Conservation (phyloP, 2,888 invertebrate genomes). For the Metallyticus violacea region DNA sequence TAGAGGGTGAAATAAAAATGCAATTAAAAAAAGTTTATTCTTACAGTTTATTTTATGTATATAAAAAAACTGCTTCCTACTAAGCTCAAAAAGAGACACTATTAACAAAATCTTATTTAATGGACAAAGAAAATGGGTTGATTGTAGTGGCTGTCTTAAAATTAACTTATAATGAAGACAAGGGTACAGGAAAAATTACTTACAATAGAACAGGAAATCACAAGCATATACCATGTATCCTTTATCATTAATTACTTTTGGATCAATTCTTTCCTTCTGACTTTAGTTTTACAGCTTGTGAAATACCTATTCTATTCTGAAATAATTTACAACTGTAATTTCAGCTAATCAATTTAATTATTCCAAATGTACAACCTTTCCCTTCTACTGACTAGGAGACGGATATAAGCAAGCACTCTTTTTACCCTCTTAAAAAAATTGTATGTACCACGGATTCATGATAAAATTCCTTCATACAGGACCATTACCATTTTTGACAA, state of each 20-base stretch:
- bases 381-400: slow-evolving; percentile 33
- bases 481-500: slow-evolving; percentile 30
- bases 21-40: too few species aligned
- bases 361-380: slow-evolving; percentile 33
- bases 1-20: too few species aligned
- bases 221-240: neutral
- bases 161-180: too few species aligned
- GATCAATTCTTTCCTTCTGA: neutral
- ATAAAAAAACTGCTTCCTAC: too few species aligned
- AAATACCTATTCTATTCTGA: neutral
- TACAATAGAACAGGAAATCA: neutral
- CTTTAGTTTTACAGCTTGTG: neutral
- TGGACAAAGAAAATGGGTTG: neutral
- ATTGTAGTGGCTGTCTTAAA: too few species aligned
- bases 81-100: too few species aligned
- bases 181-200: neutral
- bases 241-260: too few species aligned
- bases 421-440: slow-evolving; percentile 20
- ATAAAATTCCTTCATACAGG: slow-evolving; percentile 10
- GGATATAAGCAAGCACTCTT: slow-evolving; percentile 32
- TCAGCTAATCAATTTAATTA: slow-evolving; percentile 30
- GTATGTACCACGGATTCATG: neutral
- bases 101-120: too few species aligned
- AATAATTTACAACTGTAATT: neutral
- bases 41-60: too few species aligned